Conservation (phyloP, 2,113 vertebrate genomes). For the Semicossyphus pulcher region DNA sequence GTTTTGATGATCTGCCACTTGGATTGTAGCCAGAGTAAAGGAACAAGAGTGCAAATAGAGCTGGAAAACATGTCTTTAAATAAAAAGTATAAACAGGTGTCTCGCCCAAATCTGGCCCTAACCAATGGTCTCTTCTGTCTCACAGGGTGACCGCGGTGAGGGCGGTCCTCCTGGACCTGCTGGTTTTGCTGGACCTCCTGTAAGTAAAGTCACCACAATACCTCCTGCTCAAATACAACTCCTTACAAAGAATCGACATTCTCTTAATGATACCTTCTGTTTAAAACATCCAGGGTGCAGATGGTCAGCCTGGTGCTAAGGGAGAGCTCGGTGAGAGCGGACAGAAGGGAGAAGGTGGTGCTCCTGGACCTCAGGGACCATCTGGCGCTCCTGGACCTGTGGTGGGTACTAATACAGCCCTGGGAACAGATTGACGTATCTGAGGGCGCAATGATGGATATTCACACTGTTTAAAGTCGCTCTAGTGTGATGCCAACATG, state of each 20-base stretch:
- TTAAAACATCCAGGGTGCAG: constrained; percentile 86
- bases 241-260: not conserved
- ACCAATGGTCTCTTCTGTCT: constrained; percentile 16
- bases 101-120: not conserved
- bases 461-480: not conserved
- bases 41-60: too few species aligned
- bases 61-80: too few species aligned
- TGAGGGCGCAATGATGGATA: not conserved
- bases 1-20: too few species aligned
- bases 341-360: constrained; percentile 93
- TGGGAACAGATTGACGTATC: not conserved
- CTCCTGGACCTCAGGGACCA: constrained; percentile 93
- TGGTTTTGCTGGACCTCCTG: constrained; percentile 97
- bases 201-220: constrained; percentile 81
- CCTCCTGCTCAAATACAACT: not conserved
- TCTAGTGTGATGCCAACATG: not conserved
- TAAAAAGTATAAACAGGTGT: too few species aligned
- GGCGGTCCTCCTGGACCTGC: constrained; percentile 93
- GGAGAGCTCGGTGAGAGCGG: constrained; percentile 93
- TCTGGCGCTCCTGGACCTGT: constrained; percentile 97
- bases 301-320: constrained; percentile 94
- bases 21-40: too few species aligned
- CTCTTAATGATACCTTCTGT: not conserved
- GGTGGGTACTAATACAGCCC: constrained; percentile 76
- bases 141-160: constrained; percentile 95